Evolutionary conservation across 2,888 invertebrate species (phyloP).

Genomic region (Leptopilina drosophilae): DNA sequence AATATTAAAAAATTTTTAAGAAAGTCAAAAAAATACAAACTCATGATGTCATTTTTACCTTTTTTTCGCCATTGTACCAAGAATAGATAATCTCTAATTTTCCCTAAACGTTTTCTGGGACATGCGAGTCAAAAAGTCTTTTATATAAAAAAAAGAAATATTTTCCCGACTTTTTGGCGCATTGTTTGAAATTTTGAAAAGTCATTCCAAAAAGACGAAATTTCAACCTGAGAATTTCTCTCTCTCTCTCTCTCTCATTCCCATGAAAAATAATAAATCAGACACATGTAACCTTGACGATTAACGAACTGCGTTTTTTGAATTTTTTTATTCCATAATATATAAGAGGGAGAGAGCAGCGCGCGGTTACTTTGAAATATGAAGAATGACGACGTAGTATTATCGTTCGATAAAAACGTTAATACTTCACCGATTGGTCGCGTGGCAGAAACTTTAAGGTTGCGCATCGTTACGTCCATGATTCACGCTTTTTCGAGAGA

Average conservation of each 20-base stretch:
- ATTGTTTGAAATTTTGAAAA: constrained; percentile 28
- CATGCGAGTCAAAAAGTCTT: too few relatives aligned
- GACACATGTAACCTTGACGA: constrained; percentile 23
- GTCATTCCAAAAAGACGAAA: neutral
- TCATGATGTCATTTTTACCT: too few relatives aligned
- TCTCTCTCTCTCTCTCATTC: neutral
- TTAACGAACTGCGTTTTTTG: constrained; percentile 29
- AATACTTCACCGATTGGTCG: constrained; percentile 45
- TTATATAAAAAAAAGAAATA: neutral
- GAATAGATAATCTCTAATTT: too few relatives aligned
- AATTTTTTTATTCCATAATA: neutral
- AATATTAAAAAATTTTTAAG: too few relatives aligned
- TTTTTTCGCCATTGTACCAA: too few relatives aligned
- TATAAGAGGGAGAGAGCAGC: neutral
- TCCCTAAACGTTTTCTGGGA: too few relatives aligned
- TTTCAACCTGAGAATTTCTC: too few relatives aligned
- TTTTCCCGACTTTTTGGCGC: neutral
- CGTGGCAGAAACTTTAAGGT: constrained; percentile 51
- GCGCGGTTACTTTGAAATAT: constrained; percentile 25
- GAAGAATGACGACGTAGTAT: constrained; percentile 29
- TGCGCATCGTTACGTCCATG: constrained; percentile 48
- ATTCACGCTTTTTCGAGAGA: constrained; percentile 48
- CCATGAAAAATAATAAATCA: neutral
- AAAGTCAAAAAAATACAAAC: too few relatives aligned
- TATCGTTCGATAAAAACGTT: constrained; percentile 39